Evolutionary conservation across 1,140 invertebrate species (phyloP).

Genomic region (Drosophila kikkawai): DNA sequence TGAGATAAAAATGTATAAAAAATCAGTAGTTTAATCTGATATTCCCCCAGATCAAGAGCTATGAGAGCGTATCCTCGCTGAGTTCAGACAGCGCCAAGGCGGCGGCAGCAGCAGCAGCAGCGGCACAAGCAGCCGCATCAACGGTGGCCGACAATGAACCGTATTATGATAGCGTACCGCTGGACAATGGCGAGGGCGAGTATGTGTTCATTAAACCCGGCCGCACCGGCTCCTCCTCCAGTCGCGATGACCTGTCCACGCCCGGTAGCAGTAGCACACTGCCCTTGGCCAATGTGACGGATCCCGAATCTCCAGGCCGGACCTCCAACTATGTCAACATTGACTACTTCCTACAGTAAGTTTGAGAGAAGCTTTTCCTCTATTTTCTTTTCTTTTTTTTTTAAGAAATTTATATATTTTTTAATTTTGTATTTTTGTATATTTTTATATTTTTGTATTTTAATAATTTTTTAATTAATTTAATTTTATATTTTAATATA

Average conservation of each 20-base stretch:
- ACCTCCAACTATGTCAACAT: conserved; percentile 95
- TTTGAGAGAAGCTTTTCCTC: too few relatives aligned
- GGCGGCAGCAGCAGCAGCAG: conserved; percentile 37
- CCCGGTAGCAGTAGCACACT: conserved; percentile 88
- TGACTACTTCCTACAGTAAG: conserved; percentile 93
- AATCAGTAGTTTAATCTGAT: background rate
- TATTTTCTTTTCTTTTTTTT: background rate
- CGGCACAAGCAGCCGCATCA: conserved; percentile 31
- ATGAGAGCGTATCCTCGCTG: conserved; percentile 87
- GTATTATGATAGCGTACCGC: conserved; percentile 93
- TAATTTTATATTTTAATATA: too few relatives aligned
- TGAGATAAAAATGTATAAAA: background rate
- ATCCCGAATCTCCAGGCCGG: conserved; percentile 90
- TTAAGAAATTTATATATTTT: too few relatives aligned
- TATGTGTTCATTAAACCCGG: conserved; percentile 91
- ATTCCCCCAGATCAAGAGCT: conserved; percentile 86
- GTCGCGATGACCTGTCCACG: conserved; percentile 87
- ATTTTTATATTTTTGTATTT: too few relatives aligned
- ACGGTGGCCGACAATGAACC: conserved; percentile 87
- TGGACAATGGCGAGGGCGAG: conserved; percentile 91
- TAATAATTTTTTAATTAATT: too few relatives aligned
- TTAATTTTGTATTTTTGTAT: too few relatives aligned
- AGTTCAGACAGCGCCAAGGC: conserved; percentile 85
- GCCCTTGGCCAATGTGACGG: conserved; percentile 85
- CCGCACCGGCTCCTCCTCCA: conserved; percentile 86